These are phyloP conservation scores for Drosophila tristis DNA, from an alignment of 1,140 invertebrate species.

Conservation along the genomic window DNA sequence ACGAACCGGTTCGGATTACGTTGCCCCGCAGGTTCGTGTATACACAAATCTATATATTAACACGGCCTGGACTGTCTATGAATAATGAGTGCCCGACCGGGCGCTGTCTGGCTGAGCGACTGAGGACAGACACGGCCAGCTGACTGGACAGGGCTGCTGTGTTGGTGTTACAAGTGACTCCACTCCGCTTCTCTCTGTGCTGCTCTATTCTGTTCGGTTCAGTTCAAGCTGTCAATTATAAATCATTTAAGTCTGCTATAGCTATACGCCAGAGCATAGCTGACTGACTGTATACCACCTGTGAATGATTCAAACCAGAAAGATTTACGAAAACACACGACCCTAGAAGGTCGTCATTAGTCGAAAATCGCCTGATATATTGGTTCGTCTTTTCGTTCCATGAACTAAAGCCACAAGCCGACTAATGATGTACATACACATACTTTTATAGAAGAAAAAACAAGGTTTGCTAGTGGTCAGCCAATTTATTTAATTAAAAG, in stretches of 20 bases:
- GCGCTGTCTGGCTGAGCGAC: too few species aligned
- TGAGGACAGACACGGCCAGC: background rate
- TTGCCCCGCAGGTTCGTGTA: background rate
- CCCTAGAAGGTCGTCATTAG: conserved; percentile 42
- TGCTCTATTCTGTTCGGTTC: too few species aligned
- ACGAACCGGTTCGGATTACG: conserved; percentile 55
- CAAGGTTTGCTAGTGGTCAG: conserved; percentile 33
- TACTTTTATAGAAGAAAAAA: conserved; percentile 11
- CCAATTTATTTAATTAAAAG: conserved; percentile 39
- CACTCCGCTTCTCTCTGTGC: background rate
- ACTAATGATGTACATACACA: conserved; percentile 29
- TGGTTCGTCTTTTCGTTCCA: conserved; percentile 32
- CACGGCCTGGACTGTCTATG: conserved; percentile 7
- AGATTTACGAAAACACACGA: conserved; percentile 8
- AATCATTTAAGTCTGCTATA: conserved; percentile 35
- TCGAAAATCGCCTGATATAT: conserved; percentile 40
- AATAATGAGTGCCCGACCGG: conserved; percentile 30
- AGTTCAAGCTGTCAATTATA: conserved; percentile 39
- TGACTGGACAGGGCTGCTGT: conserved; percentile 2
- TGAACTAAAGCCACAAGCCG: conserved; percentile 20
- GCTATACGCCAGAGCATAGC: conserved; percentile 31
- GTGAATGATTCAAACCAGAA: conserved; percentile 32
- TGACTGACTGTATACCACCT: conserved; percentile 7
- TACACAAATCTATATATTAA: conserved; percentile 41
- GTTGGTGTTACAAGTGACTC: conserved; percentile 42